A percentile compares a stretch with the other conserved stretches of the same genome.
phyloP scores from a whole-genome alignment of 2,113 vertebrate genomes.

The Mastomys natalensis region DNA sequence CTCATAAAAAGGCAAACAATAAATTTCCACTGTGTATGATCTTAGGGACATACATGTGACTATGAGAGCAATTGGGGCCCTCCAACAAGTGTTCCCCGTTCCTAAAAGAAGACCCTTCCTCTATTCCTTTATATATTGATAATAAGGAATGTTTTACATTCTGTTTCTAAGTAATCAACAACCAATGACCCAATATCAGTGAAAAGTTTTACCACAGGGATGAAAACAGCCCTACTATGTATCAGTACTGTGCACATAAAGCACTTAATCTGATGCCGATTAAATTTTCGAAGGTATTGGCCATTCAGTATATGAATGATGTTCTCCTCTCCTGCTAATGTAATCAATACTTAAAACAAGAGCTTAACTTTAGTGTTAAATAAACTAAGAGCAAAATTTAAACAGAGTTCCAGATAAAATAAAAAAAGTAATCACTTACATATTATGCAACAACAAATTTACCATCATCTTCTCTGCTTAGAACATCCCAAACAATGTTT shows the following conservation, averaged over 20 bases:
- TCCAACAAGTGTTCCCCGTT: background rate
- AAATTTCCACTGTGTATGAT: background rate
- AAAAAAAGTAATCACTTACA: background rate
- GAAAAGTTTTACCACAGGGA: background rate
- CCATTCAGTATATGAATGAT: background rate
- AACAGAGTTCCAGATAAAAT: background rate
- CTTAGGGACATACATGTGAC: background rate
- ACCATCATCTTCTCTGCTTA: background rate
- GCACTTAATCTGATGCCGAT: too few relatives aligned
- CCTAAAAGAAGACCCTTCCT: background rate
- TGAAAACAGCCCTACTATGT: background rate
- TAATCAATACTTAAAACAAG: background rate
- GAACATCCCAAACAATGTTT: background rate
- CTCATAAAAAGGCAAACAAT: background rate
- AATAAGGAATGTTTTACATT: background rate
- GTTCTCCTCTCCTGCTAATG: background rate
- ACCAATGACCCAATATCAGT: background rate
- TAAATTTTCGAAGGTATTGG: background rate
- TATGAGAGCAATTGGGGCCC: background rate
- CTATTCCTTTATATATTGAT: background rate
- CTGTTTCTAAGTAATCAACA: background rate
- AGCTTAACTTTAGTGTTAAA: background rate
- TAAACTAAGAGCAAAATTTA: background rate
- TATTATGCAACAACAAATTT: too few relatives aligned
- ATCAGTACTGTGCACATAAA: background rate